These are phyloP conservation scores for Agonopterix alstromeriana DNA, from an alignment of 2,888 invertebrate species.

Conservation along the genomic window DNA sequence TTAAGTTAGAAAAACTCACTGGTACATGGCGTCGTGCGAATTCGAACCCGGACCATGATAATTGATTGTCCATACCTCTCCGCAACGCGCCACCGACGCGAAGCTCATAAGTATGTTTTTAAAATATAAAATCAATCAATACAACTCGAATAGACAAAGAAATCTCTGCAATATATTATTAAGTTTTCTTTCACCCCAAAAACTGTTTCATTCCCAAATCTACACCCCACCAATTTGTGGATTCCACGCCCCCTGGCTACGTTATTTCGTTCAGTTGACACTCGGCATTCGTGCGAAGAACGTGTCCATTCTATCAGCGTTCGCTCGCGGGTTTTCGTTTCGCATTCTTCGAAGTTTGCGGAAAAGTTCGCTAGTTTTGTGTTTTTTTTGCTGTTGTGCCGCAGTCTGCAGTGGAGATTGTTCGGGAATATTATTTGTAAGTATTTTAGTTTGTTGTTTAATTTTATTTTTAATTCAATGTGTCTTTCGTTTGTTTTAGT, in stretches of 20 bases:
- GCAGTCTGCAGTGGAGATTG: background rate
- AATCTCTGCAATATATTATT: background rate
- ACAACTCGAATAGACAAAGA: too few relatives aligned
- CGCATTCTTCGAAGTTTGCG: constrained; percentile 4
- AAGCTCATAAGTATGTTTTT: too few relatives aligned
- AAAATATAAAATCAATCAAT: too few relatives aligned
- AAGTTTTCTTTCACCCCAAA: background rate
- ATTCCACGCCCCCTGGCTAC: constrained; percentile 12
- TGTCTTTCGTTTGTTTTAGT: background rate
- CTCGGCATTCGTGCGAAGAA: constrained; percentile 2
- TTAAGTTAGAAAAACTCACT: too few relatives aligned
- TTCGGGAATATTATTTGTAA: background rate
- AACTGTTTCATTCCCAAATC: background rate
- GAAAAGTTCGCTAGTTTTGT: background rate
- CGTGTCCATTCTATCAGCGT: background rate
- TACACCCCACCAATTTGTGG: constrained; percentile 15
- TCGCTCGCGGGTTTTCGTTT: background rate
- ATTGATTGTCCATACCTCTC: too few relatives aligned
- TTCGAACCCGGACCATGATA: too few relatives aligned
- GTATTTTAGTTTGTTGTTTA: background rate
- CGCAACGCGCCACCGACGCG: too few relatives aligned
- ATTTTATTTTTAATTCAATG: background rate
- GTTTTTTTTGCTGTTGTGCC: background rate
- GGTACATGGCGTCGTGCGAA: too few relatives aligned
- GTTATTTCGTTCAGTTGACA: constrained; percentile 11